Evolutionary conservation across 2,113 vertebrate genomes (phyloP), one percentile per base, ranked within the genome.

Genomic region (Eurypyga helias): DNA sequence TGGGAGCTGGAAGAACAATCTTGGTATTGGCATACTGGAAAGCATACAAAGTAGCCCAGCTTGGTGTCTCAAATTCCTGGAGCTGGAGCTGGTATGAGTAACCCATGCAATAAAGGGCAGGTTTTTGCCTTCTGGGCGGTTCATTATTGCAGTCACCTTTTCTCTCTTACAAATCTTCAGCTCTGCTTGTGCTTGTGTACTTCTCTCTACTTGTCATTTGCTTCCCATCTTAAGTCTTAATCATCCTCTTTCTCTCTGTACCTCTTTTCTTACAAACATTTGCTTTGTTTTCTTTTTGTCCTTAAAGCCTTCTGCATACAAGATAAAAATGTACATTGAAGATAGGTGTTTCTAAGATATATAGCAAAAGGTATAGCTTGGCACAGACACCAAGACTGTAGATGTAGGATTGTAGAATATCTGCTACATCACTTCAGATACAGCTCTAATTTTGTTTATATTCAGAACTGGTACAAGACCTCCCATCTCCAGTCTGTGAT

Each of bases 351-450:
- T 65, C 17, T 57, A 70, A 57, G 5, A 9, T 43, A 33, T 34
- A 10, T 14, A 65, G 4, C 19, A 77, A 60, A 66, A 3, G 4
- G 0, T 41, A 18, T 15, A 13, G 1, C 24, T 79, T 71, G 66
- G 14, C 18, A 89, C 29, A 81, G 19, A 18, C 6, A 11, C 9
- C 7, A 3, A 6, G 18, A 71, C 13, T 81, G 17, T 20, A 71
- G 9, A 17, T 46, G 0, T 2, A 87, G 34, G 10, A 57, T 4
- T 55, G 15, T 8, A 51, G 1, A 54, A 1, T 49, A 23, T 51
- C 31, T 80, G 64, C 57, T 77, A 3, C 17, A 64, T 67, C 12
- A 57, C 12, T 33, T 7, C 31, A 33, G 13, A 65, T 93, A 17
- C 14, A 76, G 3, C 10, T 31, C 31, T 64, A 38, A 3, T 2